Base-by-base conservation (phyloP, 1,140 invertebrate species). In the Apis dorsata region DNA sequence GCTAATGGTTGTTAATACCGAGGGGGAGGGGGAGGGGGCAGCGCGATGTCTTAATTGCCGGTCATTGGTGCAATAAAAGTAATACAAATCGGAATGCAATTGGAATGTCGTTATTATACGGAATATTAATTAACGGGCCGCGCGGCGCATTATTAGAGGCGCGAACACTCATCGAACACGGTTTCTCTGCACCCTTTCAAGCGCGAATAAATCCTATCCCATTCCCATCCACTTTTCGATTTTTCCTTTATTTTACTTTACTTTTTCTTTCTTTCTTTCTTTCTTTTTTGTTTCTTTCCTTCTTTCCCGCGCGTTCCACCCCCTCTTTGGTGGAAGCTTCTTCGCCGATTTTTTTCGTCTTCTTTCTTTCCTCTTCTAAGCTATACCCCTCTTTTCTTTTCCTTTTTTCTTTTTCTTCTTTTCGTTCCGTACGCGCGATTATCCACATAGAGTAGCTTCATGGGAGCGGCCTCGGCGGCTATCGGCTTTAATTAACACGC, bases 401-500 rank as follows among this genome's bases (percentile, higher is more conserved):
- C 24, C n/a, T 1, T 57, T n/a, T 72, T 21, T 11, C 69, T 21
- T 57, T 7, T 68, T 60, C 55, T 21, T 60, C 34, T 7, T n/a
- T 19, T 13, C 24, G 51, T 44, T 44, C 44, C n/a, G n/a, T n/a
- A 72, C 70, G 65, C 79, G 69, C 79, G 49, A 82, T 71, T 70
- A 82, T 73, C 65, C 65, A 63, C 65, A 57, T 21, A n/a, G 53
- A 28, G 24, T 44, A 51, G 66, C 28, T 34, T 21, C n/a, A 59
- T 59, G 24, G 71, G 15, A 28, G 72, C 24, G 28, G 51, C 49
- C 49, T 51, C 21, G n/a, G n/a, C 13, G 55, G 79, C 73, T 77
- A 72, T 83, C 77, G 86, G 80, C 77, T 85, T 88, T 88, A 88
- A 88, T 88, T 88, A 88, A 88, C 87, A 79, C 86, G 85, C 77